Evolutionary conservation across 1,140 invertebrate genomes (phyloP).

Genomic region (Atta colombica): DNA sequence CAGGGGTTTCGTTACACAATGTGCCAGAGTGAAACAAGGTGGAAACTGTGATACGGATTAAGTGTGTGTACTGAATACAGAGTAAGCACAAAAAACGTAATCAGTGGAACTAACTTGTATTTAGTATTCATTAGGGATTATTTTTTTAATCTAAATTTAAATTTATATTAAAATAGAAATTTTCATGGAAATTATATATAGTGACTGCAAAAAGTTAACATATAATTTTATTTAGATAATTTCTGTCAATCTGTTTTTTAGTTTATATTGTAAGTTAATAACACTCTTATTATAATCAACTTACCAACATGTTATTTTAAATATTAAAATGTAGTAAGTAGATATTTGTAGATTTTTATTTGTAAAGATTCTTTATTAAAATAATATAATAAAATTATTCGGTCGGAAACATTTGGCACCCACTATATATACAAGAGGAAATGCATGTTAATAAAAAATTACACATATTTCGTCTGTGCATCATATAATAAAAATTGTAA

Average conservation of each 20-base stretch:
- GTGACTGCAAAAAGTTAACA: not conserved
- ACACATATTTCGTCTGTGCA: not conserved
- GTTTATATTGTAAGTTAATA: too few species aligned
- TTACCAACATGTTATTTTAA: too few species aligned
- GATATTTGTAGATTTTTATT: too few species aligned
- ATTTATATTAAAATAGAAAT: not conserved
- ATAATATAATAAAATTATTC: too few species aligned
- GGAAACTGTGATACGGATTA: not conserved
- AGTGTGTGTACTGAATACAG: slow-evolving; percentile 16
- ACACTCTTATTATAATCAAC: too few species aligned
- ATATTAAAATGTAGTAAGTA: too few species aligned
- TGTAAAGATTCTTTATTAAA: too few species aligned
- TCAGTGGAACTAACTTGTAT: slow-evolving; percentile 17
- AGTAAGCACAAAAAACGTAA: not conserved
- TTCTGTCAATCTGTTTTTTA: too few species aligned
- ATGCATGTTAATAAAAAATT: not conserved
- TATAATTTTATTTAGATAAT: too few species aligned
- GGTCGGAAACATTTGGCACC: too few species aligned
- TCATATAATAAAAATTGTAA: slow-evolving; percentile 11
- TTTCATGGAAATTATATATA: not conserved
- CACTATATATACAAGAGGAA: not conserved
- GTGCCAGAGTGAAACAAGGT: slow-evolving; percentile 27
- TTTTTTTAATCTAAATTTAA: slow-evolving; percentile 15
- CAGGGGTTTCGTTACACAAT: slow-evolving; percentile 34
- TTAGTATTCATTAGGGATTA: not conserved